These are phyloP conservation scores for Alaudala cheleensis DNA, from an alignment of 2,113 vertebrate genomes.

Conservation along the genomic window DNA sequence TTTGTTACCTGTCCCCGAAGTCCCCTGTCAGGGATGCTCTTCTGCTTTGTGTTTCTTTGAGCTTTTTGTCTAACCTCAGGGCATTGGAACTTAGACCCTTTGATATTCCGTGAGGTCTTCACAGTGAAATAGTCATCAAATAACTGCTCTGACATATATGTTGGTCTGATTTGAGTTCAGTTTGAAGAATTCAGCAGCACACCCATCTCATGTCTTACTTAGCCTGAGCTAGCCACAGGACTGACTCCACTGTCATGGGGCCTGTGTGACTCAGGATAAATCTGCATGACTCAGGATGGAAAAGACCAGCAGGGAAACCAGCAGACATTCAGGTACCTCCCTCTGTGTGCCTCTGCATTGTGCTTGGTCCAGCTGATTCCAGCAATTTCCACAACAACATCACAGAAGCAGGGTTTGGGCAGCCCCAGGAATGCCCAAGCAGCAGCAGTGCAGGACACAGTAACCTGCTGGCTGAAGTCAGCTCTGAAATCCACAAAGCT, in stretches of 20 bases:
- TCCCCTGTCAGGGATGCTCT: slow-evolving; percentile 2
- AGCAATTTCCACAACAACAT: neutral
- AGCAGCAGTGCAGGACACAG: neutral
- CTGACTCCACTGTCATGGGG: neutral
- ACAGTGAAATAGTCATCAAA: neutral
- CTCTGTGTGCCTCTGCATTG: too few relatives aligned
- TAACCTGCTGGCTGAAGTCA: neutral
- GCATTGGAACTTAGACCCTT: slow-evolving; percentile 6
- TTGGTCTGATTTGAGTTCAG: neutral
- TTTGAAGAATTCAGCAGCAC: neutral
- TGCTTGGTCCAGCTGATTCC: neutral
- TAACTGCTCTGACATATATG: neutral
- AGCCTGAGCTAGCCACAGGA: neutral
- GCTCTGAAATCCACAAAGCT: neutral
- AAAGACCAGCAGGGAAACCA: neutral
- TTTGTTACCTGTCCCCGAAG: neutral
- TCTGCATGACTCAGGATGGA: neutral
- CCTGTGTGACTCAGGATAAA: neutral
- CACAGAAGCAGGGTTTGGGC: accelerated
- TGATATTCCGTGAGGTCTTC: slow-evolving; percentile 27
- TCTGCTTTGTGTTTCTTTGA: slow-evolving; percentile 17
- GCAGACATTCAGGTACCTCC: too few relatives aligned
- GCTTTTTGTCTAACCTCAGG: slow-evolving; percentile 49
- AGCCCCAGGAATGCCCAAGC: neutral
- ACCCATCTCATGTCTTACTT: neutral